Percentiles rank a stretch among this genome's conserved stretches.
Conservation (phyloP, 2,797 vertebrate species). For the Acrocephalus scirpaceus region DNA sequence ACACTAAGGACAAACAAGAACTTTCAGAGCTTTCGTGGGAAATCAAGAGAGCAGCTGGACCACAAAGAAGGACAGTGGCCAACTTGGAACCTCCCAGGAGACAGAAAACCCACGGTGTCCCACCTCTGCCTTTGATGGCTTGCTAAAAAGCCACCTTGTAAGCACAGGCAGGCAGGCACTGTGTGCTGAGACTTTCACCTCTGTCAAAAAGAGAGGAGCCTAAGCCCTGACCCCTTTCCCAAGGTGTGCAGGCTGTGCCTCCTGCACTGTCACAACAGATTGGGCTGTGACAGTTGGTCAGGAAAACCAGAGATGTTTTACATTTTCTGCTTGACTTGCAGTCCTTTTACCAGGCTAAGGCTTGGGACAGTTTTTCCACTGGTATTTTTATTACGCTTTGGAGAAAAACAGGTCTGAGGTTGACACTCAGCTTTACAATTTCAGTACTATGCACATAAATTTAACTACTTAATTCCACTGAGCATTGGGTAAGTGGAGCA, state of each 20-base stretch:
- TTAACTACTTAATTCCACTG: constrained; percentile 47
- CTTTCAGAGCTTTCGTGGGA: neutral
- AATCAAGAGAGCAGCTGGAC: neutral
- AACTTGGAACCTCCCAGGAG: neutral
- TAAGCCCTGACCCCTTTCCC: neutral
- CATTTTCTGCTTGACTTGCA: constrained; percentile 50
- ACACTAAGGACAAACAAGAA: neutral
- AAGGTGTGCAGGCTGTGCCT: neutral
- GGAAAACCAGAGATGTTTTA: constrained; percentile 15
- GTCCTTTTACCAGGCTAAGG: neutral
- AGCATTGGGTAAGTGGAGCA: constrained; percentile 27
- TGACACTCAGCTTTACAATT: constrained; percentile 15
- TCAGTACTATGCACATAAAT: constrained; percentile 21
- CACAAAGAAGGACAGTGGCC: neutral
- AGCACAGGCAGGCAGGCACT: neutral
- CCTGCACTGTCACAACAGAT: constrained; percentile 30
- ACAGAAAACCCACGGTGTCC: neutral
- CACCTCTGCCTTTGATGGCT: neutral
- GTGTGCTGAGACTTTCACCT: neutral
- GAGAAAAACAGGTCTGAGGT: constrained; percentile 7
- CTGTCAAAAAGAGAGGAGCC: constrained; percentile 40
- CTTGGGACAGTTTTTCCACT: constrained; percentile 11
- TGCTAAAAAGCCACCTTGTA: neutral
- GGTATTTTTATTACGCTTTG: constrained; percentile 33
- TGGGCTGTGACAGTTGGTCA: constrained; percentile 14